Evolutionary conservation across 2,888 invertebrate species (phyloP), one percentile per base, ranked within the genome.

Genomic region (Leptinotarsa haldemani): DNA sequence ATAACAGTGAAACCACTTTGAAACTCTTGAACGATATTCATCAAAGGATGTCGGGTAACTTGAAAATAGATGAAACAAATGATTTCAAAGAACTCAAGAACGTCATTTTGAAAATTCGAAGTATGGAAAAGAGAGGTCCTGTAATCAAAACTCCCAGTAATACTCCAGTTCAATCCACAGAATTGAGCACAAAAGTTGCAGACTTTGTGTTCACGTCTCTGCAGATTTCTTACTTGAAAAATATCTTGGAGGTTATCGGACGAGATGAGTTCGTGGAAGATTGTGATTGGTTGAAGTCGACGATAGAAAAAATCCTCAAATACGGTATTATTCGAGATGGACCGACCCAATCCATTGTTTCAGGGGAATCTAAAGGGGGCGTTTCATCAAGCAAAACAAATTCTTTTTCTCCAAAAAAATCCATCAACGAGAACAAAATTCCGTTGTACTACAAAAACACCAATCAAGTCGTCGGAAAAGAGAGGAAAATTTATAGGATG

Each of bases 401-500:
- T 15, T 48, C 16, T 20, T 3, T 22, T 3, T 5, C 18, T 12
- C n/a, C 71, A 1, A 25, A 46, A 7, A 65, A 71, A 50, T 4
- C 16, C 16, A 58, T 48, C 16, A 7, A 69, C 50, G 58, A 66
- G 52, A 80, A 79, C 64, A 47, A 52, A 13, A 80, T 82, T 20
- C 82, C 81, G 0, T 50, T 66, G 9, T 80, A 74, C 25, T 82
- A 81, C 69, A 75, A 74, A 76, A 56, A 71, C 48, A 20, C 70
- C 18, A 58, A 79, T 16, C 68, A 82, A 78, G 82, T 85, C 46
- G 78, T 80, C 12, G 97, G 97, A 1, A 97, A 96, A 86, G 88
- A 88, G 7, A 93, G 93, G 0, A 69, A 67, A 46, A 2, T 74
- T 16, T 74, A 74, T 18, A 65, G 48, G 40, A 93, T 92, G 78